Percentiles rank a stretch among this genome's conserved stretches.
These are phyloP conservation scores for Manis pentadactyla DNA, from an alignment of 2,797 vertebrate genomes.

Conservation along the genomic window DNA sequence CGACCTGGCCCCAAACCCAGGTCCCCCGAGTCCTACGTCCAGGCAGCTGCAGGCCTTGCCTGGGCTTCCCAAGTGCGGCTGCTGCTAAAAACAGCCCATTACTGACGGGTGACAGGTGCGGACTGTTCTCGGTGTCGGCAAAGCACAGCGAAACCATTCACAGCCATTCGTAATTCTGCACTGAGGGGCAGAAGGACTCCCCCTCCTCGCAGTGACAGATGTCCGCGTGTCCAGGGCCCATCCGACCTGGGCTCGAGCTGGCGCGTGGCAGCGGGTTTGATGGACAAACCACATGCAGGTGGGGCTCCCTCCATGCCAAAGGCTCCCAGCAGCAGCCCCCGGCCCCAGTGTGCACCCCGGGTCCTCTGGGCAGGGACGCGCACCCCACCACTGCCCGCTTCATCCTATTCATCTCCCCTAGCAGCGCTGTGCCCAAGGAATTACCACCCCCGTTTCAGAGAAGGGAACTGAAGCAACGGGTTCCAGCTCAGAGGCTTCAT, in stretches of 20 bases:
- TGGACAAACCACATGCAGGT: too few species aligned
- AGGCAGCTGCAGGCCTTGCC: accelerated
- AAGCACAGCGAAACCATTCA: background rate
- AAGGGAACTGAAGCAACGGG: accelerated
- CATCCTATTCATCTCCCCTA: accelerated
- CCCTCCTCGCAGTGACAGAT: background rate
- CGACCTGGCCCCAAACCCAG: background rate
- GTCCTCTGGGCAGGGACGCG: accelerated
- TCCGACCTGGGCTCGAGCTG: background rate
- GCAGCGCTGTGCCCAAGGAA: accelerated
- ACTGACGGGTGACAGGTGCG: background rate
- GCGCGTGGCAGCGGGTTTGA: background rate
- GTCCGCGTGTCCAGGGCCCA: background rate
- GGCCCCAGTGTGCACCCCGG: too few species aligned
- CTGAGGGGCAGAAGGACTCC: background rate
- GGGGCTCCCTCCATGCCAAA: too few species aligned
- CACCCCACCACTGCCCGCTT: too few species aligned
- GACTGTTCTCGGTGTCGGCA: background rate
- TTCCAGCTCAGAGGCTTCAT: background rate
- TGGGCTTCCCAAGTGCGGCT: accelerated
- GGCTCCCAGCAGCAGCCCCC: too few species aligned
- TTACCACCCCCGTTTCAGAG: accelerated
- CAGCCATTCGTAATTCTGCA: background rate
- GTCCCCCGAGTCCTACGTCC: background rate
- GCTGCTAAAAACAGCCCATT: background rate